phyloP scores from a whole-genome alignment of 2,797 vertebrate species.

The Myripristis murdjan region DNA sequence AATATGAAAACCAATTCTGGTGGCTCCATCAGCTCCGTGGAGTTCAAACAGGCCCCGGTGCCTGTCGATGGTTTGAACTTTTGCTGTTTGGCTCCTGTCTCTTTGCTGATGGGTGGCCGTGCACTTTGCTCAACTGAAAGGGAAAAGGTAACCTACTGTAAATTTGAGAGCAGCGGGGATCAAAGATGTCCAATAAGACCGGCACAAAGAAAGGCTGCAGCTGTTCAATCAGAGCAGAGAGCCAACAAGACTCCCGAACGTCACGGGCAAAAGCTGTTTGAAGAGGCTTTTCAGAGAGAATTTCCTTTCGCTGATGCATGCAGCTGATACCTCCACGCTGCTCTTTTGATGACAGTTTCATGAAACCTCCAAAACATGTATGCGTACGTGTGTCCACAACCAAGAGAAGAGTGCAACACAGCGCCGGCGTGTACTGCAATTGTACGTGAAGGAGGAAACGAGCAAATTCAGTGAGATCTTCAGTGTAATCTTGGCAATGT shows the following conservation, averaged over 20 bases:
- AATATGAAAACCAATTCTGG: conserved; percentile 71
- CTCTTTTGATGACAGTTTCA: conserved; percentile 40
- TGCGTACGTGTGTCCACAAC: neutral
- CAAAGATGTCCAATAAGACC: conserved; percentile 63
- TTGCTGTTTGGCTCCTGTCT: conserved; percentile 47
- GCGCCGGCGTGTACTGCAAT: no score
- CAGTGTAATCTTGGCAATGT: conserved; percentile 29
- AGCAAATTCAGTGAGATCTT: conserved; percentile 1
- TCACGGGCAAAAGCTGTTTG: conserved; percentile 43
- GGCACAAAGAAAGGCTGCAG: conserved; percentile 57
- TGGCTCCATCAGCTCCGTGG: conserved; percentile 45
- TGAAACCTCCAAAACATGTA: conserved; percentile 7
- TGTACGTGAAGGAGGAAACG: neutral
- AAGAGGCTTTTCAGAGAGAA: conserved; percentile 39
- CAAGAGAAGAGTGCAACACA: conserved; percentile 7
- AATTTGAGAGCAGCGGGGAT: conserved; percentile 35
- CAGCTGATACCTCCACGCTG: neutral
- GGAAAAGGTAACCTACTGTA: conserved; percentile 40
- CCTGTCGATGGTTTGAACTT: conserved; percentile 52
- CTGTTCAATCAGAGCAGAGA: conserved; percentile 46
- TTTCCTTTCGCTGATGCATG: conserved; percentile 4
- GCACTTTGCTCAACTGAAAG: conserved; percentile 38
- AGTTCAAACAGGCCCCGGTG: conserved; percentile 32
- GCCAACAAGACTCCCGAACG: conserved; percentile 29
- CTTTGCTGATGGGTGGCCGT: conserved; percentile 20